phyloP scores from a whole-genome alignment of 2,113 vertebrate species.

The Dolichotis patagonum region DNA sequence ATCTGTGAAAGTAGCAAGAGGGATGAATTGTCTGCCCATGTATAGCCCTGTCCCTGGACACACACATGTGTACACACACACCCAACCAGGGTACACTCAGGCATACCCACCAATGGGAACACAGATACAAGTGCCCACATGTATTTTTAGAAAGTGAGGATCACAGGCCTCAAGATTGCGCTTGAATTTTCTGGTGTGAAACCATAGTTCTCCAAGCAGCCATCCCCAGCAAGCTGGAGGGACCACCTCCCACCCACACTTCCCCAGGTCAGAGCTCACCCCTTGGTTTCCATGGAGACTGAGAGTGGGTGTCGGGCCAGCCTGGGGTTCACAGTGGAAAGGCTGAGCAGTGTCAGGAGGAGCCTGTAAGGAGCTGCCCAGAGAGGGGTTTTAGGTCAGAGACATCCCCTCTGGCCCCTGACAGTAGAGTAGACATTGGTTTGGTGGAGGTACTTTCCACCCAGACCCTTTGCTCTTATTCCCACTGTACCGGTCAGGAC shows the following conservation, averaged over 20 bases:
- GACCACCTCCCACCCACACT: not conserved
- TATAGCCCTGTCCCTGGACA: not conserved
- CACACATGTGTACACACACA: not conserved
- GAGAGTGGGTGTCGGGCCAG: conserved; percentile 10
- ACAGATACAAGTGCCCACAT: not conserved
- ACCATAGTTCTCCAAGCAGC: not conserved
- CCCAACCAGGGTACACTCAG: not conserved
- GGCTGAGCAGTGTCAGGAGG: not conserved
- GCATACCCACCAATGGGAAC: not conserved
- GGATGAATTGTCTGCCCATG: not conserved
- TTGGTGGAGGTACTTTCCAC: not conserved
- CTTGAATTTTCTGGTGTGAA: conserved; percentile 36
- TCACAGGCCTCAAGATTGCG: not conserved
- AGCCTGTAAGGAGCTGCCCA: not conserved
- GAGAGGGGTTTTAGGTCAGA: not conserved
- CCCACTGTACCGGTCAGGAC: not conserved
- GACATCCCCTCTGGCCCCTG: not conserved
- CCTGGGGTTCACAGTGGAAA: not conserved
- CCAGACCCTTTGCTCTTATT: not conserved
- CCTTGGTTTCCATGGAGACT: conserved; percentile 43
- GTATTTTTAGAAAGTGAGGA: conserved; percentile 28
- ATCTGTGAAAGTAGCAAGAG: not conserved
- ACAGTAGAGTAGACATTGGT: not conserved
- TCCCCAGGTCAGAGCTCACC: not conserved
- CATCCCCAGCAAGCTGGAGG: not conserved